Evolutionary conservation across 2,888 invertebrate species (phyloP), one percentile per base, ranked within the genome.

Genomic region (Bellardia pandia): DNA sequence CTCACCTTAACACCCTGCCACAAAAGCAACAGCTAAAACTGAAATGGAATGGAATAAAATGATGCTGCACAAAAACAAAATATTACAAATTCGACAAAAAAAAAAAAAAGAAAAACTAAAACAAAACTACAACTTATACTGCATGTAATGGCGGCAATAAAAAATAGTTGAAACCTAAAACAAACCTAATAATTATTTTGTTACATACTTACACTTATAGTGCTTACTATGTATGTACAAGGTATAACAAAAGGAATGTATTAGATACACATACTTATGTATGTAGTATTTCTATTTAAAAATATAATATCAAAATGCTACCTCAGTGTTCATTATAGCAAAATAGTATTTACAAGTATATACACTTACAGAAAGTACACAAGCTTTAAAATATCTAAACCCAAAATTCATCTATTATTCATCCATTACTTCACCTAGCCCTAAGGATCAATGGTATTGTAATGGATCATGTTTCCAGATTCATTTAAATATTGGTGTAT

Each of bases 1-100:
- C 84, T 86, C 84, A 84, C 84, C 80, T 84, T 77, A 84, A 84
- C 86, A 86, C 86, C 86, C 76, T 72, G 76, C 58, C 13, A 71
- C 48, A 64, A 66, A 80, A 42, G 37, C 33, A 56, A 76, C 69
- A 48, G 33, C 60, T 23, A 71, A 45, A 79, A 56, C 51, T 64
- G 37, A 72, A 80, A 60, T 60, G 64, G 7, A 76, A 23, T 64
- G 64, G 7, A 76, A 23, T 64, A 16, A 78, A 74, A 74, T 58
- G 66, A 66, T 66, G 58, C 58, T 48, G 78, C 80, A 56, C 45
- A 74, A 37, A 48, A 37, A 37, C 37, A 37, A 37, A 37, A 37
- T 37, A 37, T 37, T 37, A 37, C 37, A 37, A 37, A 37, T 37
- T 37, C 37, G 5, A 37, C 37, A 6, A 37, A 37, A 37, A 4